Evolutionary conservation across 2,113 vertebrate species (phyloP).

Genomic region (Erythrocercus mccallii): DNA sequence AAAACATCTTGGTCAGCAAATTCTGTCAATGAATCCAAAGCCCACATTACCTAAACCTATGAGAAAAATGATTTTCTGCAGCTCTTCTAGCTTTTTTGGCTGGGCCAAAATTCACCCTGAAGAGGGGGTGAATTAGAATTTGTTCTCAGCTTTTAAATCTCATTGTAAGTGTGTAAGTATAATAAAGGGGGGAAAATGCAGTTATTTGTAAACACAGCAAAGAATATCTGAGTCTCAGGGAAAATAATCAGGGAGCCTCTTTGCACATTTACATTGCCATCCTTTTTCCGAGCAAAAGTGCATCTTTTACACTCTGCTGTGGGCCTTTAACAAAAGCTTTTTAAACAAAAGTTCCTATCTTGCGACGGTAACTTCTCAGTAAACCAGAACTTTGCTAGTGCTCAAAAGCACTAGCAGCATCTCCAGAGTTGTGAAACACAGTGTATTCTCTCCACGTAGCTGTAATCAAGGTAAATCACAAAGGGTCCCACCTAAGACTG

Average conservation of each 20-base stretch:
- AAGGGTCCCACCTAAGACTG: neutral
- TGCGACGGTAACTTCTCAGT: neutral
- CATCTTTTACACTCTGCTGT: neutral
- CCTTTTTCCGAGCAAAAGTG: neutral
- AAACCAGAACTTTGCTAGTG: neutral
- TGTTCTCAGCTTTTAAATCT: neutral
- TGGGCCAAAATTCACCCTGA: neutral
- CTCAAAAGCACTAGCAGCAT: neutral
- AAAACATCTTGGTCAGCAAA: neutral
- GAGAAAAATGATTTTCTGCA: neutral
- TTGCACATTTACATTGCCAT: neutral
- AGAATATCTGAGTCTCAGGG: neutral
- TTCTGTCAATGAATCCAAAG: neutral
- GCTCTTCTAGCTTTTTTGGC: neutral
- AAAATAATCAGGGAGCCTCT: neutral
- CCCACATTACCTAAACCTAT: neutral
- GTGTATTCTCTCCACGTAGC: neutral
- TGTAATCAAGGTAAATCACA: neutral
- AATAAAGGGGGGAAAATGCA: neutral
- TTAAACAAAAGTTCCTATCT: neutral
- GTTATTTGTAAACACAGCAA: neutral
- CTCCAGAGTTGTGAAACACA: neutral
- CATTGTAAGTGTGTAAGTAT: neutral
- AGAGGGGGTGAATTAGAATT: neutral
- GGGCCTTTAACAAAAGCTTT: neutral